Conservation (phyloP, 2,113 vertebrate genomes). For the Cromileptes altivelis region DNA sequence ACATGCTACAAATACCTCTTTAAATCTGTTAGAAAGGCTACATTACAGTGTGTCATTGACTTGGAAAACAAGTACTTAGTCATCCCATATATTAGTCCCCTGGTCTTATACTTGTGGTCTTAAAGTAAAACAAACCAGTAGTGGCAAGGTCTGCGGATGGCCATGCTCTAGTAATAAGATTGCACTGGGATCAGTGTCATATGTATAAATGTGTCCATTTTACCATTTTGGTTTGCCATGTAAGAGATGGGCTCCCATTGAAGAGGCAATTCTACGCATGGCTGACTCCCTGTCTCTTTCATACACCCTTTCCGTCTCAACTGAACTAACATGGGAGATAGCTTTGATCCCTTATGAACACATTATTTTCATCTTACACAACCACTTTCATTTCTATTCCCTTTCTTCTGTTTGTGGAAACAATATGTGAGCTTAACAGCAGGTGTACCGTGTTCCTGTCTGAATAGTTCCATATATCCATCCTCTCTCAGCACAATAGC, state of each 20-base stretch:
- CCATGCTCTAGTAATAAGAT: constrained; percentile 14
- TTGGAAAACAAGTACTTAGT: not conserved
- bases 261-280: constrained; percentile 54
- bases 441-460: constrained; percentile 1
- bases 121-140: constrained; percentile 3
- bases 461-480: constrained; percentile 38
- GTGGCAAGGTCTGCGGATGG: not conserved
- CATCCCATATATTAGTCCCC: not conserved
- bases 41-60: not conserved
- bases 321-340: constrained; percentile 37
- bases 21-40: not conserved
- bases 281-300: constrained; percentile 39
- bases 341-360: constrained; percentile 32
- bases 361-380: constrained; percentile 41
- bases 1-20: not conserved
- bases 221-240: constrained; percentile 29
- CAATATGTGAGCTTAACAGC: constrained; percentile 2
- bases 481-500: constrained; percentile 35
- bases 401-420: constrained; percentile 2
- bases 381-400: constrained; percentile 32
- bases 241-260: constrained; percentile 52
- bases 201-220: constrained; percentile 54
- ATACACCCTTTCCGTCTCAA: constrained; percentile 28
- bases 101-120: not conserved
- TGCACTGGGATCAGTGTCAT: constrained; percentile 43